Conservation (phyloP, 2,888 invertebrate species). For the Nomada ferruginata region DNA sequence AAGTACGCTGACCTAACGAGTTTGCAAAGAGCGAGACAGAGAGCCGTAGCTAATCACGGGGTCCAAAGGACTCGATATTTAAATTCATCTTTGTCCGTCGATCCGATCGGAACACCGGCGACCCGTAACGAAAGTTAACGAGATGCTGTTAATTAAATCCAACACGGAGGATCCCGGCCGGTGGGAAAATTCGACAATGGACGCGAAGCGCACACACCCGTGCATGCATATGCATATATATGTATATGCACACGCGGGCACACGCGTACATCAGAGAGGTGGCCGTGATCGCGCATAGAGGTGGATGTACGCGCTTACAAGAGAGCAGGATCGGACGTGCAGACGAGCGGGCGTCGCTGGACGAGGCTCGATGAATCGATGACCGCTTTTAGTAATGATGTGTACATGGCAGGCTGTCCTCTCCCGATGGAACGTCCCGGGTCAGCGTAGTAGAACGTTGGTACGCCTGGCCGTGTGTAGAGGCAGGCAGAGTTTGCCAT, state of each 20-base stretch:
- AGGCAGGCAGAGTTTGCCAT: slow-evolving; percentile 76
- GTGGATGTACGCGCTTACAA: slow-evolving; percentile 33
- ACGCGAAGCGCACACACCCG: slow-evolving; percentile 1
- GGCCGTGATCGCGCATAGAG: not conserved
- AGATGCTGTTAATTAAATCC: slow-evolving; percentile 74
- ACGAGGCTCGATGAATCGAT: slow-evolving; percentile 72
- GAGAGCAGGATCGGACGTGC: slow-evolving; percentile 40
- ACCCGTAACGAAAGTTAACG: slow-evolving; percentile 71
- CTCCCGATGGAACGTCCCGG: slow-evolving; percentile 67
- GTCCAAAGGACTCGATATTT: slow-evolving; percentile 40
- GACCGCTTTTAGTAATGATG: slow-evolving; percentile 76
- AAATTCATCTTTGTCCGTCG: slow-evolving; percentile 40
- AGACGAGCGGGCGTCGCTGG: slow-evolving; percentile 58
- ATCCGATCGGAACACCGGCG: slow-evolving; percentile 45
- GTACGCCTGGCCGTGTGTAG: slow-evolving; percentile 75
- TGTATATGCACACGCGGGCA: not conserved
- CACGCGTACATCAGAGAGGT: not conserved
- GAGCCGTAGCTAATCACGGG: slow-evolving; percentile 33
- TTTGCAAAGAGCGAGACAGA: slow-evolving; percentile 10
- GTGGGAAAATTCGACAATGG: slow-evolving; percentile 73
- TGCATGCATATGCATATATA: too few relatives aligned
- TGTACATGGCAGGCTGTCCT: slow-evolving; percentile 72
- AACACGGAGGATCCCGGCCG: slow-evolving; percentile 60
- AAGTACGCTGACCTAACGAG: slow-evolving; percentile 23
- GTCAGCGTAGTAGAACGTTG: slow-evolving; percentile 67